Base-by-base conservation (phyloP, 2,888 invertebrate genomes). In the Caenorhabditis becei region DNA sequence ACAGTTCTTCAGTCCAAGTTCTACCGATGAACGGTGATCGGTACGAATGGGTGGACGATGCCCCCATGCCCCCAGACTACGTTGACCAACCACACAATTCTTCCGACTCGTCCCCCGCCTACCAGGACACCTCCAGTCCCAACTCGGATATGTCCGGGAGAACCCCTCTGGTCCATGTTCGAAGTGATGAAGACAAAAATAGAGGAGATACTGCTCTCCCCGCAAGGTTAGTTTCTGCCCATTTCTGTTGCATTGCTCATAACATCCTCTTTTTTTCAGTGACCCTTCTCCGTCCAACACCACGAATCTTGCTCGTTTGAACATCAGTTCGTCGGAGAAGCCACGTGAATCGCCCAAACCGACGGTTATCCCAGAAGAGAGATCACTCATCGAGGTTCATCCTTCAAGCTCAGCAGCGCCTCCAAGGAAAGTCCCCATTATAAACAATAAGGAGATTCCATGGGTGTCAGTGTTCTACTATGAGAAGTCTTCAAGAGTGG, bases 1-100 rank as follows among this genome's bases (percentile, higher is more conserved):
- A 11, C 41, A 41, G 14, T 16, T 14, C 1, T 59, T 41, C 41
- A 59, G 47, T 44, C 20, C 53, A 18, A 44, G 18, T 20, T 20
- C 24, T 10, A n/a, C 26, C 66, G 26, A 51, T 28, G 44, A 58
- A 59, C 18, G 35, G 47, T 59, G 28, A n/a, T 11, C 1, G 37
- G 0, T 20, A 26, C 4, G 62, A 75, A 20, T 75, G 75, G 77
- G 2, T 61, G 23, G 56, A n/a, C 2, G 77, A 77, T 44, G 77
- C 77, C 5, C 77, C 77, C 0, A 77, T 77, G 77, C 77, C 77
- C 0, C 32, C 26, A 2, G 62, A 62, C 10, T 7, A 10, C 10
- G 32, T 7, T 7, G 4, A 32, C 32, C 10, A 4, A 32, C 32
- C 32, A 10, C 4, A 32, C 10, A 32, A 4, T 32, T 7, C 32